Evolutionary conservation across 2,888 invertebrate species (phyloP).

Genomic region (Tachystola acroxantha): DNA sequence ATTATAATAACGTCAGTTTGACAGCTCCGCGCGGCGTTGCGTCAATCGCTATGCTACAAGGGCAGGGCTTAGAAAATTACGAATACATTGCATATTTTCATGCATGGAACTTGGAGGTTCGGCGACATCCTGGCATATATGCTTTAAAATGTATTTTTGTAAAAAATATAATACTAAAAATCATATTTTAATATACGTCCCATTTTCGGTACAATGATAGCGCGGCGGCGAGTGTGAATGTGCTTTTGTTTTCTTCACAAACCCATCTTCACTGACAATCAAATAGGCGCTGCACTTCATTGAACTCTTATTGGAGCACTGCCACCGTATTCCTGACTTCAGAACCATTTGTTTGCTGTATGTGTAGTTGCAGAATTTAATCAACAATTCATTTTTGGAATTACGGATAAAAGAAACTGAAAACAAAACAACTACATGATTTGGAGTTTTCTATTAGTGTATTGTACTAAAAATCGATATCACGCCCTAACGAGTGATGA

Average conservation of each 20-base stretch:
- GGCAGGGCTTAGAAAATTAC: too few species aligned
- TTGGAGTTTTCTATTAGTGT: too few species aligned
- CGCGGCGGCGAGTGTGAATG: background rate
- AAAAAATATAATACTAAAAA: background rate
- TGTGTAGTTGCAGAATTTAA: background rate
- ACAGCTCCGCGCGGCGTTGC: too few species aligned
- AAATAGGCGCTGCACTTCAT: background rate
- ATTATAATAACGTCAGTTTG: too few species aligned
- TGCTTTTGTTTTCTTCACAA: background rate
- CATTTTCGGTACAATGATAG: background rate
- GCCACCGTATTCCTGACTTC: background rate
- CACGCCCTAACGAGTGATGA: too few species aligned
- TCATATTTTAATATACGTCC: background rate
- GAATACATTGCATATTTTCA: too few species aligned
- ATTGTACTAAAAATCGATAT: too few species aligned
- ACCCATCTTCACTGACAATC: background rate
- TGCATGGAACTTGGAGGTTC: too few species aligned
- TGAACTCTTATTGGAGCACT: too few species aligned
- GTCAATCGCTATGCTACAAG: too few species aligned
- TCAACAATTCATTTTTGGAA: background rate
- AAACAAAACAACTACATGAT: background rate
- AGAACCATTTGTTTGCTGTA: background rate
- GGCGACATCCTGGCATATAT: too few species aligned
- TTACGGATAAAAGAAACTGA: background rate
- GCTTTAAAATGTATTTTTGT: too few species aligned